These are phyloP conservation scores for Cryptoblepharus egeriae DNA, from an alignment of 2,797 vertebrate genomes.

Conservation along the genomic window DNA sequence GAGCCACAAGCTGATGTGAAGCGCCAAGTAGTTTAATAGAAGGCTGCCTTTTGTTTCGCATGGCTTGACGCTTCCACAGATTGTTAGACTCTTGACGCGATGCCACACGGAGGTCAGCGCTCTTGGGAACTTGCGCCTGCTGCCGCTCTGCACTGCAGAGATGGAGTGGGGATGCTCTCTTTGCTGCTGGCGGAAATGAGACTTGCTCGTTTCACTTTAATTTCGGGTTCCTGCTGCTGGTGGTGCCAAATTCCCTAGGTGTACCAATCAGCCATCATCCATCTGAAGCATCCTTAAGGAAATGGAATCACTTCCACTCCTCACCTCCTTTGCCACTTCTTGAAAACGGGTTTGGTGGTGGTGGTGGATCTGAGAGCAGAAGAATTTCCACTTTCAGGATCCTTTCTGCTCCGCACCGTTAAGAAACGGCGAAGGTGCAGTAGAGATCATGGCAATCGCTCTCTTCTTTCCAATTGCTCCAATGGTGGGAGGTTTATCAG, in stretches of 20 bases:
- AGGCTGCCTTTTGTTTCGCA: not conserved
- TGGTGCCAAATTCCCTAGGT: not conserved
- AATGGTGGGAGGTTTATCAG: no score
- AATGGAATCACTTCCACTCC: not conserved
- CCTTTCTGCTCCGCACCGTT: no score
- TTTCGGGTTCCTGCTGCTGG: no score
- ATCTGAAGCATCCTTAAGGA: not conserved
- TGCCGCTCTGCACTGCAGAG: not conserved
- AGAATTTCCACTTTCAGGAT: no score
- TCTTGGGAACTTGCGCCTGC: not conserved
- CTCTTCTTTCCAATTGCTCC: no score
- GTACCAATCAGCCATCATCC: no score
- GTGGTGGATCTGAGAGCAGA: no score
- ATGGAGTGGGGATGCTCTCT: not conserved
- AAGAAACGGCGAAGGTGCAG: no score
- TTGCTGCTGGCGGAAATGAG: not conserved
- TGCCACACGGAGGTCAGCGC: not conserved
- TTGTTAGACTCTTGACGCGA: not conserved
- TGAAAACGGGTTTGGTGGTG: no score
- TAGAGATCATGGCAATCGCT: no score
- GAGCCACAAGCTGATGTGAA: no score
- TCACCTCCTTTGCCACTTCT: not conserved
- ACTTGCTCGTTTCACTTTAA: fast-evolving
- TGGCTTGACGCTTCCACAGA: not conserved
- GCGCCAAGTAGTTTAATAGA: not conserved